A percentile compares a stretch with the other conserved stretches of the same genome.
These are phyloP conservation scores for Sebastes iracundus DNA, from an alignment of 2,797 vertebrate genomes.

Conservation along the genomic window DNA sequence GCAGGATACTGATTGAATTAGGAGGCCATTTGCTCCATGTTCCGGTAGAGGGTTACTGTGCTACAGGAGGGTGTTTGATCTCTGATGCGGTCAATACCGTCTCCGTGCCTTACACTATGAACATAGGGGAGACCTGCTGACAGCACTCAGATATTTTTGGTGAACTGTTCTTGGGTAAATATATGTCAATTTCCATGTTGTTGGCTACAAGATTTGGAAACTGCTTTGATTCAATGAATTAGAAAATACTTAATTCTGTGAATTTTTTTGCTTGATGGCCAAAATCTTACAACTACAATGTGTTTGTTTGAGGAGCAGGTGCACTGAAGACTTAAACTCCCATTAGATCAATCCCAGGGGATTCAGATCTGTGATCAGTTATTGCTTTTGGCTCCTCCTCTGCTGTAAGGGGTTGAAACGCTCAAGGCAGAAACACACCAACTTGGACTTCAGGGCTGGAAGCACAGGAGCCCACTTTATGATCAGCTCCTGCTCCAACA, in stretches of 20 bases:
- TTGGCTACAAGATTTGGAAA: neutral
- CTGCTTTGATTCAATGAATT: neutral
- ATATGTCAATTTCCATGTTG: constrained; percentile 29
- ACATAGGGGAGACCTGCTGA: constrained; percentile 49
- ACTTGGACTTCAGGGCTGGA: constrained; percentile 70
- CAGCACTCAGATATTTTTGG: constrained; percentile 38
- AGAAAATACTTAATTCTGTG: neutral
- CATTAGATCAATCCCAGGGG: constrained; percentile 73
- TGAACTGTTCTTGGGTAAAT: constrained; percentile 23
- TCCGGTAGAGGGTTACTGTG: constrained; percentile 85
- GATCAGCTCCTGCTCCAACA: constrained; percentile 45
- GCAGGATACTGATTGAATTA: constrained; percentile 93
- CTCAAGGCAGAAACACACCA: constrained; percentile 70
- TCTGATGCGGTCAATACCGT: constrained; percentile 76
- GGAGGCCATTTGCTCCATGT: constrained; percentile 90
- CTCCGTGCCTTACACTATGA: constrained; percentile 61
- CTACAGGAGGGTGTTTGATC: constrained; percentile 81
- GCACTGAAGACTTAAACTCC: constrained; percentile 65
- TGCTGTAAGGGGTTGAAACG: constrained; percentile 73
- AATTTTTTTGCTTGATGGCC: neutral
- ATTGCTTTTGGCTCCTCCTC: constrained; percentile 89
- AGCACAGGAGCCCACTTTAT: constrained; percentile 52
- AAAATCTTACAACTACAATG: neutral
- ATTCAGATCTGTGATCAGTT: constrained; percentile 78
- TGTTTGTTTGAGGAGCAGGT: constrained; percentile 66